Base-by-base conservation (phyloP, 2,113 vertebrate species). In the Epinephelus fuscoguttatus region DNA sequence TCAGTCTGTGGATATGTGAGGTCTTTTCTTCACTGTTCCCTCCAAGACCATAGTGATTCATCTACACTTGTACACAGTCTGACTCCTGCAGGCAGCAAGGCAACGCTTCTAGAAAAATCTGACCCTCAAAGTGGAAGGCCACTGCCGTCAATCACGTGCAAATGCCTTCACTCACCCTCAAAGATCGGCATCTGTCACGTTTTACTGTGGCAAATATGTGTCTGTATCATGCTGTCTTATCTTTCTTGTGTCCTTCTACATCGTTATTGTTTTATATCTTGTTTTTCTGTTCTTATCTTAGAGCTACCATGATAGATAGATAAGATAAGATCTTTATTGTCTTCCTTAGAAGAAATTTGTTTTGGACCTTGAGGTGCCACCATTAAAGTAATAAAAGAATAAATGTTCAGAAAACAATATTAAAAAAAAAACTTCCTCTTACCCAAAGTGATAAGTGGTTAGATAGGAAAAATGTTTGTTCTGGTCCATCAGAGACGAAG, bases 41-140 rank as follows among this genome's bases (percentile, higher is more conserved):
- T 86, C 42, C 52, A 83, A 88, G 82, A 89, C 71, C 84, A 69
- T 33, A 80, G 75, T 92, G 92, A 92, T 63, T 92, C 90, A 92
- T 89, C 87, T 64, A 80, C 88, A 79, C 78, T 84, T 75, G 63
- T 82, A 55, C 78, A 82, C 80, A 81, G 67, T 84, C 66, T 73
- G 73, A 79, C 73, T 84, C 77, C 82, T 70, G 61, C 75, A 62
- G 61, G 70, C 78, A 83, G 57, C 63, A 23, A 59, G 15, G 74
- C 57, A 37, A 60, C 3, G 3, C 30, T 50, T 50, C 62, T 61
- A 4, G 30, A 76, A 64, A 69, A 84, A 74, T 17, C 62, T 71
- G 47, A 64, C 37, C 71, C 10, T 86, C 23, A 21, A 17, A 30
- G 55, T 55, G 52, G 75, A 56, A 70, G 42, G 9, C 55, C 18